Conservation (phyloP, 2,888 invertebrate species). For the Steinernema hermaphroditum region DNA sequence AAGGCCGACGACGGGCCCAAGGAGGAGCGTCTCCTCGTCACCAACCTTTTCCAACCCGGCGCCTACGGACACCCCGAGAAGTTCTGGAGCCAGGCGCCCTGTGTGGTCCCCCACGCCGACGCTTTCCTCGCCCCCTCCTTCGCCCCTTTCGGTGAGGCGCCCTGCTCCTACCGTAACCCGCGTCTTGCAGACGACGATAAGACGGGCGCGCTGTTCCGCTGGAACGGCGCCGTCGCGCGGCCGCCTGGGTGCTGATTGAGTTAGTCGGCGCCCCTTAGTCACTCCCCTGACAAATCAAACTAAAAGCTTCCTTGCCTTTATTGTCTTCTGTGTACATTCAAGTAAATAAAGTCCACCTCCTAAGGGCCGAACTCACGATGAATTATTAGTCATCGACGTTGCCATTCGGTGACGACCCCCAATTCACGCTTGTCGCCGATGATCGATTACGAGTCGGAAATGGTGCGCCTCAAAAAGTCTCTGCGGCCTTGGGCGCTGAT, state of each 20-base stretch:
- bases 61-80: slow-evolving; percentile 27
- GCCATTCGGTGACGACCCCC: slow-evolving; percentile 23
- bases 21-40: neutral
- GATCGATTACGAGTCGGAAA: slow-evolving; percentile 24
- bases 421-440: slow-evolving; percentile 26
- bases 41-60: slow-evolving; percentile 6
- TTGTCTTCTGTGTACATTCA: slow-evolving; percentile 27
- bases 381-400: neutral
- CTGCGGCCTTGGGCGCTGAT: slow-evolving; percentile 18
- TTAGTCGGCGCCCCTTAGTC: slow-evolving; percentile 23
- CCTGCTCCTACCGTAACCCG: slow-evolving; percentile 24
- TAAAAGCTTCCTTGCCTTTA: slow-evolving; percentile 14
- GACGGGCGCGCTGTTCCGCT: slow-evolving; percentile 10
- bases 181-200: slow-evolving; percentile 5
- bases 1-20: slow-evolving; percentile 35
- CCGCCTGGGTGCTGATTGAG: slow-evolving; percentile 10
- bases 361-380: neutral
- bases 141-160: neutral
- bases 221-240: neutral
- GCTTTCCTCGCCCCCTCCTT: slow-evolving; percentile 31
- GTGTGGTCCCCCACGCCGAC: slow-evolving; percentile 17
- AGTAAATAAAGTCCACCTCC: slow-evolving; percentile 7
- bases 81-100: slow-evolving; percentile 23
- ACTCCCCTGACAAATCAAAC: slow-evolving; percentile 28
- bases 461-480: slow-evolving; percentile 15